A percentile compares a stretch with the other conserved stretches of the same genome.
Evolutionary conservation across 92 coral and sea anemone genomes (phyloP).

Genomic region (Zoanthus sociatus): DNA sequence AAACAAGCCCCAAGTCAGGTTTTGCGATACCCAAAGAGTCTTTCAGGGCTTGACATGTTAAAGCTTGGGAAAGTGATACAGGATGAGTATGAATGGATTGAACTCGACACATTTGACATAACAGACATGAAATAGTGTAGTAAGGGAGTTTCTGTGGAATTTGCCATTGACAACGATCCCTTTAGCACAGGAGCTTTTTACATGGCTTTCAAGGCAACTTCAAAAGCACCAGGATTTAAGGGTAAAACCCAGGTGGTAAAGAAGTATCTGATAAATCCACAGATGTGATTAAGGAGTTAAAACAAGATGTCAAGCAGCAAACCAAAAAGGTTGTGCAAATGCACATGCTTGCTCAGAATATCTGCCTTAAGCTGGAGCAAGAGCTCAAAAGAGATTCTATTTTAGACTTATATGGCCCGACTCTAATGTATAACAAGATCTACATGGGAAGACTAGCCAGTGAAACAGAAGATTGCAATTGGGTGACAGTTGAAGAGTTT

Average conservation of each 20-base stretch:
- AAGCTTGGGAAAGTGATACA: constrained; percentile 41
- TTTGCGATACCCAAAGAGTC: constrained; percentile 43
- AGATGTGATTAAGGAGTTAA: neutral
- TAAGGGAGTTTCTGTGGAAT: constrained; percentile 35
- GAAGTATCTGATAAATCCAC: constrained; percentile 22
- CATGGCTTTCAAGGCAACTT: constrained; percentile 38
- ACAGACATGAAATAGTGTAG: constrained; percentile 24
- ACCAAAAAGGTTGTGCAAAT: constrained; percentile 34
- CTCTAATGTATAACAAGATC: constrained; percentile 18
- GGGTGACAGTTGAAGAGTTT: constrained; percentile 35
- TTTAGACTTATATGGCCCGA: constrained; percentile 4
- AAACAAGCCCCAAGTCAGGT: constrained; percentile 30
- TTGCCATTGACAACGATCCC: constrained; percentile 38
- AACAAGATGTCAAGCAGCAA: constrained; percentile 51
- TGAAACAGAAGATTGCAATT: neutral
- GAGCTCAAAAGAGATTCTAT: constrained; percentile 21
- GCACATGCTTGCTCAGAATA: constrained; percentile 47
- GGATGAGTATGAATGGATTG: constrained; percentile 32
- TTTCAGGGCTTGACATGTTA: constrained; percentile 43
- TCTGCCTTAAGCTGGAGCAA: constrained; percentile 33
- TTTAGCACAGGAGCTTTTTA: constrained; percentile 42
- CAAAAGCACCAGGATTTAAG: constrained; percentile 16
- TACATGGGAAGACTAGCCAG: constrained; percentile 17
- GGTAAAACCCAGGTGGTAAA: constrained; percentile 41
- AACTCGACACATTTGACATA: constrained; percentile 29